Conservation (phyloP, 1,140 invertebrate species). For the Chionoecetes opilio region DNA sequence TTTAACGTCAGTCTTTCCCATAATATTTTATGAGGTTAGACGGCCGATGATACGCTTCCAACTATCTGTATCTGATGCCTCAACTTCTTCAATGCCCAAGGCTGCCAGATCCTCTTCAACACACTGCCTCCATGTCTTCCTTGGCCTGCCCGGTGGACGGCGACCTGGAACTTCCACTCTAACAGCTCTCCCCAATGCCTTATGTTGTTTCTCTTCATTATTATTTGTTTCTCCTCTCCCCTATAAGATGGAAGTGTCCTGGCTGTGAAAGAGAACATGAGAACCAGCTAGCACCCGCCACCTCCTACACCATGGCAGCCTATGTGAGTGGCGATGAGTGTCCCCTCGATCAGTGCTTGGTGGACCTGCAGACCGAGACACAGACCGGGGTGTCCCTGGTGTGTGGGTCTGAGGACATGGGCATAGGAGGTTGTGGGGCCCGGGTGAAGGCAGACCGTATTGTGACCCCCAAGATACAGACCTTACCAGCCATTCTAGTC, state of each 20-base stretch:
- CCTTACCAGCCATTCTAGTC: slow-evolving; percentile 75
- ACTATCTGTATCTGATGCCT: too few relatives aligned
- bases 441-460: slow-evolving; percentile 80
- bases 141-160: too few relatives aligned
- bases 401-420: slow-evolving; percentile 62
- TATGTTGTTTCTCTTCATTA: neutral
- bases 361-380: slow-evolving; percentile 80
- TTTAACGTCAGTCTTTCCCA: too few relatives aligned
- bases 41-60: too few relatives aligned
- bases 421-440: slow-evolving; percentile 75
- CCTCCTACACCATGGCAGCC: slow-evolving; percentile 80
- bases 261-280: slow-evolving; percentile 78
- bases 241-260: slow-evolving; percentile 77
- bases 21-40: too few relatives aligned
- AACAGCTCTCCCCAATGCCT: too few relatives aligned
- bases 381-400: slow-evolving; percentile 80
- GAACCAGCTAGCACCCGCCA: slow-evolving; percentile 76
- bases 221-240: neutral
- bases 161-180: too few relatives aligned
- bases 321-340: slow-evolving; percentile 80
- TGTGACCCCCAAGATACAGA: slow-evolving; percentile 79
- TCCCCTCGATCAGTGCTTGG: slow-evolving; percentile 80
- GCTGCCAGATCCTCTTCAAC: too few relatives aligned
- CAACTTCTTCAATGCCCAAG: too few relatives aligned
- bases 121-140: too few relatives aligned